Percentiles rank a stretch among this genome's conserved stretches.
These are phyloP conservation scores for Polymixis flavicincta DNA, from an alignment of 2,888 invertebrate species.

Conservation along the genomic window DNA sequence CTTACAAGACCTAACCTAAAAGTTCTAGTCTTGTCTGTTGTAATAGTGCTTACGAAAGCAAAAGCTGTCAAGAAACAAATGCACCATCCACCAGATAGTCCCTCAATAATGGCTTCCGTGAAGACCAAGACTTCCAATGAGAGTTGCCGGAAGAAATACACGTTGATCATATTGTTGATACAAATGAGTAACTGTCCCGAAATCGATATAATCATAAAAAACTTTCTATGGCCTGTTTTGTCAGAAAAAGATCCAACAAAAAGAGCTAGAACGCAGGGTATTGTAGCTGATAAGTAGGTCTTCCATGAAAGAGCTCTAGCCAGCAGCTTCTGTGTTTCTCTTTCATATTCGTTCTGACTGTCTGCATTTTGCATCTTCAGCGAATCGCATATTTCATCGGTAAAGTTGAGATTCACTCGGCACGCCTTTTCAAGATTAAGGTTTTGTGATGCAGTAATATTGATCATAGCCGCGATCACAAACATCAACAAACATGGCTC, in stretches of 20 bases:
- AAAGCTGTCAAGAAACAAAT: conserved; percentile 95
- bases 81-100: conserved; percentile 95
- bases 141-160: conserved; percentile 93
- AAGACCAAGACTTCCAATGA: conserved; percentile 94
- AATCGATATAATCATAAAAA: conserved; percentile 94
- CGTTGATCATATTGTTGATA: conserved; percentile 93
- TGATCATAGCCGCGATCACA: conserved; percentile 80
- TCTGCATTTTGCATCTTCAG: conserved; percentile 92
- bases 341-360: conserved; percentile 87
- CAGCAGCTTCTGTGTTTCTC: conserved; percentile 92
- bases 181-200: conserved; percentile 93
- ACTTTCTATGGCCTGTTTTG: conserved; percentile 92
- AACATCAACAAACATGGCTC: conserved; percentile 81
- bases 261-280: conserved; percentile 94
- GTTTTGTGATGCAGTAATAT: conserved; percentile 94
- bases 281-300: conserved; percentile 94
- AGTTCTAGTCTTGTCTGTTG: conserved; percentile 94
- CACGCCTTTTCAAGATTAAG: conserved; percentile 96
- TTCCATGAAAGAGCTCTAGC: conserved; percentile 95
- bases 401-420: conserved; percentile 94
- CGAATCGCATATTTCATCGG: conserved; percentile 93
- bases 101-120: conserved; percentile 94
- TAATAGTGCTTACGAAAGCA: conserved; percentile 95
- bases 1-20: conserved; percentile 96
- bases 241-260: conserved; percentile 95